A percentile compares a stretch with the other conserved stretches of the same genome.
These are phyloP conservation scores for Bufo bufo DNA, from an alignment of 2,113 vertebrate genomes.

Conservation along the genomic window DNA sequence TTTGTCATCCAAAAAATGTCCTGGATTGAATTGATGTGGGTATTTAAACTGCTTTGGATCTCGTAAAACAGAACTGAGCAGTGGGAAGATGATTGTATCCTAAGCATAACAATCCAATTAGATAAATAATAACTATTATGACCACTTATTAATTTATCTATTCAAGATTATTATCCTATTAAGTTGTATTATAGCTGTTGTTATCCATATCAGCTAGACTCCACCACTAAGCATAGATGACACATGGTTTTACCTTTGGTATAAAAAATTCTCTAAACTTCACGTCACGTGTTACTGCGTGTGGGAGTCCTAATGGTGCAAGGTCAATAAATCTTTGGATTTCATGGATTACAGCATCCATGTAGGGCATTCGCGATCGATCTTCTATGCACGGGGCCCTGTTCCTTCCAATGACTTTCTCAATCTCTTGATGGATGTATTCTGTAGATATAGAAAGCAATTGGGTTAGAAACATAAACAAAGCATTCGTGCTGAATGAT, in stretches of 20 bases:
- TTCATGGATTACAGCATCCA: conserved; percentile 64
- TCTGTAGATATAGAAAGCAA: conserved; percentile 52
- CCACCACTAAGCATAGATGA: neutral
- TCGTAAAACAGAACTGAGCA: conserved; percentile 66
- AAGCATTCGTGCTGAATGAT: too few relatives aligned
- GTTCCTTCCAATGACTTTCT: conserved; percentile 59
- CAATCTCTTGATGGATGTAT: conserved; percentile 63
- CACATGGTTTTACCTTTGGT: conserved; percentile 65
- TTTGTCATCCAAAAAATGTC: conserved; percentile 64
- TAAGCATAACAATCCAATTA: conserved; percentile 40
- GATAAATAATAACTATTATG: too few relatives aligned
- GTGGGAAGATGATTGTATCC: conserved; percentile 65
- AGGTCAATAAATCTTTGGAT: conserved; percentile 63
- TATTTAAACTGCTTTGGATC: conserved; percentile 60
- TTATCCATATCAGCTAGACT: too few relatives aligned
- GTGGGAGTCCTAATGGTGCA: conserved; percentile 66
- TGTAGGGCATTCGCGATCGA: conserved; percentile 53
- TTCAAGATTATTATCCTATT: too few relatives aligned
- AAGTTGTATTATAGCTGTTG: too few relatives aligned
- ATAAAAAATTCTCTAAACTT: conserved; percentile 63
- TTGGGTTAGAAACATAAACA: too few relatives aligned
- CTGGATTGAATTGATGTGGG: conserved; percentile 66
- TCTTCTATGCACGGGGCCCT: conserved; percentile 60
- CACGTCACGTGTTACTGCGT: conserved; percentile 52
- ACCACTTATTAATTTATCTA: too few relatives aligned